These are phyloP conservation scores for Diacarnus erythraeanus DNA, from an alignment of 37 sponge, comb jelly and placozoan genomes.

Conservation along the genomic window DNA sequence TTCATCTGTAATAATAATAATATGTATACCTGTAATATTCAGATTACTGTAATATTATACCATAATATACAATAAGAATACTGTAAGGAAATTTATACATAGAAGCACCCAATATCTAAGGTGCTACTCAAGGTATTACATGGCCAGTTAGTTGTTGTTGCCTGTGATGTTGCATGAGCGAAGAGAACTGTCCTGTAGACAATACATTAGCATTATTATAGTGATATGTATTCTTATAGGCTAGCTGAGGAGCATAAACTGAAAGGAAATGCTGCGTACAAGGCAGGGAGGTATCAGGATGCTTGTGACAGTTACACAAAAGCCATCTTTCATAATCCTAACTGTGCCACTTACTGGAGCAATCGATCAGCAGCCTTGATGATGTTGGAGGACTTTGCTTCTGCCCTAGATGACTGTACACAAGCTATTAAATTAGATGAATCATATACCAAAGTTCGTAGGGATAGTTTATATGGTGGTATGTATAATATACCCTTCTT, in stretches of 20 bases:
- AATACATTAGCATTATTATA: background rate
- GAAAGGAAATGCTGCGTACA: slow-evolving; percentile 80
- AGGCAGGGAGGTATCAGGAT: slow-evolving; percentile 51
- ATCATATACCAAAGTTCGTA: slow-evolving; percentile 59
- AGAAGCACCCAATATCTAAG: too few species aligned
- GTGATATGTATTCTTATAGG: slow-evolving; percentile 10
- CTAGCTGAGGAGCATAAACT: slow-evolving; percentile 67
- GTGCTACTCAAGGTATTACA: too few species aligned
- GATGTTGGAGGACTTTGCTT: slow-evolving; percentile 77
- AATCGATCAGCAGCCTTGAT: slow-evolving; percentile 86
- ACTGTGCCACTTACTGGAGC: slow-evolving; percentile 64
- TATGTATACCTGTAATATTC: too few species aligned
- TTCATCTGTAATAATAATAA: too few species aligned
- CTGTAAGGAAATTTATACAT: too few species aligned
- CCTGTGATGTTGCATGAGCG: too few species aligned
- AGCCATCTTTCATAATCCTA: slow-evolving; percentile 57
- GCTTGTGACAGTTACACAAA: slow-evolving; percentile 55
- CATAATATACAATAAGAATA: too few species aligned
- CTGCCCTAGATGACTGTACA: slow-evolving; percentile 82
- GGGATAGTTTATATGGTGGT: slow-evolving; percentile 43
- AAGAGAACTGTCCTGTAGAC: too few species aligned
- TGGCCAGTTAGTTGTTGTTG: too few species aligned
- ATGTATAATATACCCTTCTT: background rate
- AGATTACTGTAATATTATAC: too few species aligned
- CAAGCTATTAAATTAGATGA: slow-evolving; percentile 87